A percentile compares a stretch with the other conserved stretches of the same genome.
Conservation (phyloP, 1,140 invertebrate genomes). For the Drosophila sulfurigaster region DNA sequence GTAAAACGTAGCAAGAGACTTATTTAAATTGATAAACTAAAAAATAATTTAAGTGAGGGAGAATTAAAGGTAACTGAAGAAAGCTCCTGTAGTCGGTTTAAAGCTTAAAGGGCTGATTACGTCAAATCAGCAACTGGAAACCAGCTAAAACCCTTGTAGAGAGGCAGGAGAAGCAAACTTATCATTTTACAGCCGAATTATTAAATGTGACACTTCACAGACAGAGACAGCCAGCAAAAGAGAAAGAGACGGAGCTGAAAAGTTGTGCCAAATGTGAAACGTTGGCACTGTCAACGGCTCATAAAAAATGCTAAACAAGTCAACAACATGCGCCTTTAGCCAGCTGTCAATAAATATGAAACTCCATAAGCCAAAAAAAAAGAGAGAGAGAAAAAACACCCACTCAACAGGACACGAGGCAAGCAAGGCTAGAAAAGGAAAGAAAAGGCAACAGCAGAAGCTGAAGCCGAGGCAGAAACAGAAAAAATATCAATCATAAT, state of each 20-base stretch:
- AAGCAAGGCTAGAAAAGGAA: not conserved
- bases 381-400: constrained; percentile 4
- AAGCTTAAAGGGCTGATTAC: constrained; percentile 1
- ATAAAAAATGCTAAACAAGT: constrained; percentile 63
- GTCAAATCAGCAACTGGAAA: not conserved
- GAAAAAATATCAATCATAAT: constrained; percentile 61
- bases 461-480: constrained; percentile 15
- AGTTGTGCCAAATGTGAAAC: constrained; percentile 16
- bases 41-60: not conserved
- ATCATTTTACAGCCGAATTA: constrained; percentile 48
- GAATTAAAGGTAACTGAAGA: not conserved
- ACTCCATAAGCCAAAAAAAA: constrained; percentile 43
- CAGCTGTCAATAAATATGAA: constrained; percentile 60
- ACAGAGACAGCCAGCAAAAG: constrained; percentile 1
- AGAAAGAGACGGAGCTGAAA: constrained; percentile 13
- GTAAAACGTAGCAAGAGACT: constrained; percentile 8
- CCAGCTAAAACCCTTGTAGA: not conserved
- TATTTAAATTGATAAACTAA: constrained; percentile 27
- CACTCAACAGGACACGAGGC: constrained; percentile 1
- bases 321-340: constrained; percentile 56
- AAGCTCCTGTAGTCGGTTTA: not conserved
- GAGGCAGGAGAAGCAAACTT: constrained; percentile 15
- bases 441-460: constrained; percentile 20
- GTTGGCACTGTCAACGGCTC: constrained; percentile 46
- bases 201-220: constrained; percentile 51